Evolutionary conservation across 1,140 invertebrate genomes (phyloP).

Genomic region (Anoplolepis gracilipes): DNA sequence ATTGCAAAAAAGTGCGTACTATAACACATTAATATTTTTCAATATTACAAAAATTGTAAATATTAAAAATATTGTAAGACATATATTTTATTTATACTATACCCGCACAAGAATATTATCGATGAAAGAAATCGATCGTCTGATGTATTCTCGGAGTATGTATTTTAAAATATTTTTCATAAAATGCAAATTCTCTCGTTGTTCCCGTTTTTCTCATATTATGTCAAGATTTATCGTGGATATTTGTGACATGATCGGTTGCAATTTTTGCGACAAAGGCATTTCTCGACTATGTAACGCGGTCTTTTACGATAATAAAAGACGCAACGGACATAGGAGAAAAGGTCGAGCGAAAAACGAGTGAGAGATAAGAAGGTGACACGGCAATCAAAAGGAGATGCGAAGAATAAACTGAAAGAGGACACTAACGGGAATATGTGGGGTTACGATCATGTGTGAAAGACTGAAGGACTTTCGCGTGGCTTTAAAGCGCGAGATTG

Average conservation of each 20-base stretch:
- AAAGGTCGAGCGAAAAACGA: not conserved
- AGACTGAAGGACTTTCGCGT: slow-evolving; percentile 38
- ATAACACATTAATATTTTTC: not conserved
- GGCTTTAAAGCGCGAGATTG: slow-evolving; percentile 7
- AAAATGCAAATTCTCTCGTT: not conserved
- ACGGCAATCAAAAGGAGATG: slow-evolving; percentile 42
- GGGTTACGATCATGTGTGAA: slow-evolving; percentile 18
- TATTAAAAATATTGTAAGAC: not conserved
- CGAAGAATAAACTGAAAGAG: slow-evolving; percentile 64
- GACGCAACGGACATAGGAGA: not conserved
- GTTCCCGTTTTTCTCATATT: not conserved
- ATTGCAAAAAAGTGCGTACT: not conserved
- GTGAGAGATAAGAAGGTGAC: slow-evolving; percentile 31
- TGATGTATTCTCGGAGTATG: not conserved
- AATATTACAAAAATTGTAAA: not conserved
- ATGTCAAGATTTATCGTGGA: slow-evolving; percentile 19
- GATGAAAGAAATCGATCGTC: not conserved
- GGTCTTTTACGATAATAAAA: slow-evolving; percentile 58
- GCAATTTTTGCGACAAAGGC: slow-evolving; percentile 20
- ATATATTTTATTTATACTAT: not conserved
- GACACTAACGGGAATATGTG: not conserved
- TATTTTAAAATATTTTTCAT: slow-evolving; percentile 20
- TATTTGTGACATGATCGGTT: slow-evolving; percentile 17
- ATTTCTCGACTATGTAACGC: not conserved
- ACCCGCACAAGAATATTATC: not conserved